Conservation (phyloP, 2,113 vertebrate species). For the Pseudonaja textilis region DNA sequence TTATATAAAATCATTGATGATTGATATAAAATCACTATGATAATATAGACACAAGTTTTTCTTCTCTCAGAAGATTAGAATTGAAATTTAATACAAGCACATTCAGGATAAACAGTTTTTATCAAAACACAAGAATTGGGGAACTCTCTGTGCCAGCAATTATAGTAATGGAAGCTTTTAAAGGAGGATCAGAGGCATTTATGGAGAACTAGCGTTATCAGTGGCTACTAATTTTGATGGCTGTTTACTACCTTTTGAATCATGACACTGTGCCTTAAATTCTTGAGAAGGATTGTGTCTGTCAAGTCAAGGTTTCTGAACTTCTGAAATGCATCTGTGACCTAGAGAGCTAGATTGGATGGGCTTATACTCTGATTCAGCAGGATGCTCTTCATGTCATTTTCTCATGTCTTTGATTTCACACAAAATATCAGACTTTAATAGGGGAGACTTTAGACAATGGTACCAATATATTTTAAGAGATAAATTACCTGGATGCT, state of each 20-base stretch:
- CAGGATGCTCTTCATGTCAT: background rate
- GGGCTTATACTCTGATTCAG: background rate
- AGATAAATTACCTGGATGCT: conserved; percentile 21
- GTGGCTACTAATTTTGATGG: background rate
- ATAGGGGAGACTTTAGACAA: conserved; percentile 19
- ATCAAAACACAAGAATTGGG: background rate
- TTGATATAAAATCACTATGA: background rate
- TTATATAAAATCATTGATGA: background rate
- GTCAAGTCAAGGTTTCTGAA: background rate
- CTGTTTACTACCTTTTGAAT: background rate
- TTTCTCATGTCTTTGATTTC: conserved; percentile 18
- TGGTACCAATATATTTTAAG: conserved; percentile 6
- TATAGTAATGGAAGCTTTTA: background rate
- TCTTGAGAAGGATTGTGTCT: background rate
- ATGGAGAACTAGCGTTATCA: background rate
- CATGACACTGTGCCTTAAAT: background rate
- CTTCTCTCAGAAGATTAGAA: background rate
- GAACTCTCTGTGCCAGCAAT: background rate
- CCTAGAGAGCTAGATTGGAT: background rate
- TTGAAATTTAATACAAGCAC: background rate
- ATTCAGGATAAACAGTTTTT: background rate
- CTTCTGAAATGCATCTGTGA: background rate
- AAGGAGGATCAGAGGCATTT: background rate
- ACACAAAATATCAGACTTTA: conserved; percentile 4
- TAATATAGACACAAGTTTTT: background rate